Base-by-base conservation (phyloP, 2,797 vertebrate species). In the Tachyglossus aculeatus region DNA sequence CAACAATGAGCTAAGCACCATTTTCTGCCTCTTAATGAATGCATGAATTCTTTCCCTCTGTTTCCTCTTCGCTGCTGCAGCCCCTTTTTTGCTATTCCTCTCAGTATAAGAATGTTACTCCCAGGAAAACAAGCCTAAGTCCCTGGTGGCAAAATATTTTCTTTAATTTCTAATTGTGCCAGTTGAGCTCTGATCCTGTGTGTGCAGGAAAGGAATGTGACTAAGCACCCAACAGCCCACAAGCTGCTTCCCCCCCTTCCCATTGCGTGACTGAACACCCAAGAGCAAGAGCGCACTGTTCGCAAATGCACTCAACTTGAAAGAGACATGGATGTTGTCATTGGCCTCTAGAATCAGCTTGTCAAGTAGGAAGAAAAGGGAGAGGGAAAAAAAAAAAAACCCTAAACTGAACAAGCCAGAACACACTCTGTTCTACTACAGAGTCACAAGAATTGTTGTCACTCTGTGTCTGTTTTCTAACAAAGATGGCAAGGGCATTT, bases 161-260 rank as follows among this genome's bases (percentile, higher is more conserved):
- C 77, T 61, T 88, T 74, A 48, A 1, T 72, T 83, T 86, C 83
- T 86, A 88, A 88, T 68, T 71, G 75, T 71, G 74, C 60, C 5
- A 32, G 64, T 80, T 84, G 74, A 63, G 82, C 0, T n/a, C 60
- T 71, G 44, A 22, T 55, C 59, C 61, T 25, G n/a, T n/a, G n/a
- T n/a, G n/a, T n/a, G 3, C 34, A 47, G 43, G 39, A 52, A 80
- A 54, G 68, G 34, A 31, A 21, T 78, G 64, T 19, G 61, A 64
- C 74, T 69, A 69, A 83, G 78, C 58, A 71, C 56, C 82, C 77
- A 74, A 51, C 77, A 71, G 32, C 13, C 40, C 21, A 1, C 77
- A 75, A 85, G 55, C 25, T 38, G 32, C 11, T 29, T 38, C 67
- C 10, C n/a, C 38, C 67, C 58, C 41, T 69, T 24, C 82, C 39